These are phyloP conservation scores for Triplophysa rosa DNA, from an alignment of 2,113 vertebrate species.

Conservation along the genomic window DNA sequence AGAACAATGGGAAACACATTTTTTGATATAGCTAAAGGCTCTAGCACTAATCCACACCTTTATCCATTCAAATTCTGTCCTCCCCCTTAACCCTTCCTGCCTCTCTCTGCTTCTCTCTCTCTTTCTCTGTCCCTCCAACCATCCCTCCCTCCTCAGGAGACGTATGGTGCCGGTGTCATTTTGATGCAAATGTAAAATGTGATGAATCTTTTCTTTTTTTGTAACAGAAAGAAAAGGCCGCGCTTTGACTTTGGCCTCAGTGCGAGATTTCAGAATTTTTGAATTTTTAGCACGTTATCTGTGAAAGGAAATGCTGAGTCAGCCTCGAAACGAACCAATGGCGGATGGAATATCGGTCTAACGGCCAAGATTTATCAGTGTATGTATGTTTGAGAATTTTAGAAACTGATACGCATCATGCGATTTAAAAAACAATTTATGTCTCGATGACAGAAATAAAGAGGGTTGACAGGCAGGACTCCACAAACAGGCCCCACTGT, in stretches of 20 bases:
- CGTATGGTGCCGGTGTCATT: conserved; percentile 80
- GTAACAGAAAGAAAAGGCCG: conserved; percentile 58
- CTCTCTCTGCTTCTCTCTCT: conserved; percentile 53
- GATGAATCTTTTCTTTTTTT: conserved; percentile 80
- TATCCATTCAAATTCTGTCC: conserved; percentile 70
- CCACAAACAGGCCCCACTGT: conserved; percentile 17
- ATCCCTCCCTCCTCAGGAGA: conserved; percentile 53
- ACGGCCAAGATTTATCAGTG: conserved; percentile 5
- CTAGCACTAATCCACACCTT: conserved; percentile 77
- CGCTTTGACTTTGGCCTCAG: conserved; percentile 47
- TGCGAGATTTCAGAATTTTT: conserved; percentile 41
- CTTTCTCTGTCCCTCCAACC: conserved; percentile 44
- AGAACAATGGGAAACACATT: conserved; percentile 82
- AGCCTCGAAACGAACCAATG: conserved; percentile 10
- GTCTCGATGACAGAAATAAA: background rate
- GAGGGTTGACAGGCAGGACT: background rate
- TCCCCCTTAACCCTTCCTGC: conserved; percentile 41
- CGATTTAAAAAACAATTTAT: background rate
- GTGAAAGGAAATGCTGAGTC: conserved; percentile 44
- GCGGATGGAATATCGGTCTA: background rate
- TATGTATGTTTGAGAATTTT: background rate
- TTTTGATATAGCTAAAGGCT: conserved; percentile 80
- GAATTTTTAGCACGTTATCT: conserved; percentile 34
- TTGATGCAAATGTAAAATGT: conserved; percentile 81
- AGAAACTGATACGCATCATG: conserved; percentile 21